These are phyloP conservation scores for Nezara viridula DNA, from an alignment of 2,888 invertebrate species.

Conservation along the genomic window DNA sequence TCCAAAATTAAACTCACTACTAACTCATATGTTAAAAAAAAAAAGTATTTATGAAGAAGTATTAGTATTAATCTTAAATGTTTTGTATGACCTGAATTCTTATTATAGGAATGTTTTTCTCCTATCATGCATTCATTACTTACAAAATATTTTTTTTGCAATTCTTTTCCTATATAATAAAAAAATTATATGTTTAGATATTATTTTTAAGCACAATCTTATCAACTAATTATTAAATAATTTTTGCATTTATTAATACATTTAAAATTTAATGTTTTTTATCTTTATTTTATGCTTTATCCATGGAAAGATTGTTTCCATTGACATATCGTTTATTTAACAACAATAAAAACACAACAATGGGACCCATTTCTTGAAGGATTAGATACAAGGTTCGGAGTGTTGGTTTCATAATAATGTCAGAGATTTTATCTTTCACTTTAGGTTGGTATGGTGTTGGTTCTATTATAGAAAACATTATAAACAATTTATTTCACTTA, in stretches of 20 bases:
- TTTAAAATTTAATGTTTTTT: neutral
- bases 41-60: too few species aligned
- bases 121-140: neutral
- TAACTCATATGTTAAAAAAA: too few species aligned
- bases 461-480: neutral
- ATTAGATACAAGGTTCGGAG: neutral
- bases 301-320: neutral
- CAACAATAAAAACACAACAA: neutral
- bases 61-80: too few species aligned
- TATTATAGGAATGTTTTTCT: neutral
- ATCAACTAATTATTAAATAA: neutral
- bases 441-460: neutral
- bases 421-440: neutral
- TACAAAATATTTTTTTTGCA: neutral
- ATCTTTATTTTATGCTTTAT: neutral
- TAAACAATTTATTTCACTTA: neutral
- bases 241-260: neutral
- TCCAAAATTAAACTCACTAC: neutral
- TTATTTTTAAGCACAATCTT: neutral
- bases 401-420: neutral
- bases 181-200: neutral
- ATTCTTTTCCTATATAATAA: neutral
- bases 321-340: neutral
- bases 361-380: neutral
- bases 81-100: neutral